These are phyloP conservation scores for Daktulosphaira vitifoliae DNA, from an alignment of 1,140 invertebrate species.

Conservation along the genomic window DNA sequence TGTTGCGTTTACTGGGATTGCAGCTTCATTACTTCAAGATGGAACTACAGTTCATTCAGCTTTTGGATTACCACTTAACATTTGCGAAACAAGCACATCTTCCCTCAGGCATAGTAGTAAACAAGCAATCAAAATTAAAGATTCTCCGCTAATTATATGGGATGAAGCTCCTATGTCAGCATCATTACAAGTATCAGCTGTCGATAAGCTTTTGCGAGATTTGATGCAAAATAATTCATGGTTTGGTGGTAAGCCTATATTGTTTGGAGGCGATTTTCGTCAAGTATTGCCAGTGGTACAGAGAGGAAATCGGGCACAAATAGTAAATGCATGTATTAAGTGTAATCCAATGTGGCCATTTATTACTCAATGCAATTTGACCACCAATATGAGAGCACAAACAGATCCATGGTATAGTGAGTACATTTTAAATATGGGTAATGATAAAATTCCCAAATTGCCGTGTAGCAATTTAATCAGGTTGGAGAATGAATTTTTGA, in stretches of 20 bases:
- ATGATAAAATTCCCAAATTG: no score
- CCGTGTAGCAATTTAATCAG: no score
- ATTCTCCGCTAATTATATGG: neutral
- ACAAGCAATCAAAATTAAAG: neutral
- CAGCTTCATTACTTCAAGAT: conserved; percentile 38
- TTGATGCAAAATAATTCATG: neutral
- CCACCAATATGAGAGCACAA: neutral
- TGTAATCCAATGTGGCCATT: neutral
- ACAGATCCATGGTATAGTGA: neutral
- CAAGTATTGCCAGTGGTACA: conserved; percentile 17
- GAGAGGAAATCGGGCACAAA: neutral
- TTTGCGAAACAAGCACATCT: neutral
- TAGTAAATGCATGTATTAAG: neutral
- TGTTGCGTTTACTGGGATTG: conserved; percentile 41
- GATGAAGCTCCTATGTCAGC: neutral
- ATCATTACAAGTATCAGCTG: no score
- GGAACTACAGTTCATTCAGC: conserved; percentile 39
- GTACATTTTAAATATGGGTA: neutral
- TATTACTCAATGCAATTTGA: neutral
- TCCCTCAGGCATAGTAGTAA: neutral
- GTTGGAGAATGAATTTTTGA: no score
- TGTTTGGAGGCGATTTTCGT: conserved; percentile 4
- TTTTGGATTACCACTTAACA: conserved; percentile 34
- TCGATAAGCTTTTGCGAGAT: no score
- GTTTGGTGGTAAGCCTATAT: conserved; percentile 16